Conservation (phyloP, 2,797 vertebrate species). For the Gymnocypris eckloni region DNA sequence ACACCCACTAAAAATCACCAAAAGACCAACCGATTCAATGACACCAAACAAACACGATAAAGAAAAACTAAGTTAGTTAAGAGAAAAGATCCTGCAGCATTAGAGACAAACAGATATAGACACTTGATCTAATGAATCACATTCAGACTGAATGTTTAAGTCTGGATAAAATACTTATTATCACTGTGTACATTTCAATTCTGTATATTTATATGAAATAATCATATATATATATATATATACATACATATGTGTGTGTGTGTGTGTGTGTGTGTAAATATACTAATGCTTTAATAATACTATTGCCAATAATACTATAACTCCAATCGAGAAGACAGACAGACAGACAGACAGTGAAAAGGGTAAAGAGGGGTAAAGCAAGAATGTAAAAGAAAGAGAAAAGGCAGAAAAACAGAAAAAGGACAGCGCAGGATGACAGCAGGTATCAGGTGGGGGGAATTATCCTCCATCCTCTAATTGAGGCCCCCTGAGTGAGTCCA, state of each 20-base stretch:
- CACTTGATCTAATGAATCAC: neutral
- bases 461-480: constrained; percentile 63
- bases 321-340: neutral
- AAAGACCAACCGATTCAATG: neutral
- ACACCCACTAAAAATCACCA: neutral
- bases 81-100: neutral
- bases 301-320: neutral
- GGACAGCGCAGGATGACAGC: constrained; percentile 47
- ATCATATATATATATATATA: neutral
- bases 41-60: neutral
- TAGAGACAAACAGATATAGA: neutral
- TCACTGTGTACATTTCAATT: neutral
- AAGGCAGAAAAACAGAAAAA: constrained; percentile 33
- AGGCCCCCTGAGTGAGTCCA: constrained; percentile 59
- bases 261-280: neutral
- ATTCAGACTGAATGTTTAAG: neutral
- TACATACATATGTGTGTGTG: too few species aligned
- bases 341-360: neutral
- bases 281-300: neutral
- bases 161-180: neutral
- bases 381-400: constrained; percentile 26
- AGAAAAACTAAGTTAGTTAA: neutral
- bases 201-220: neutral
- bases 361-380: constrained; percentile 33
- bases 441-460: constrained; percentile 67